Percentiles rank a stretch among this genome's conserved stretches.
Conservation (phyloP, 2,888 invertebrate genomes). For the Andrena flavipes region DNA sequence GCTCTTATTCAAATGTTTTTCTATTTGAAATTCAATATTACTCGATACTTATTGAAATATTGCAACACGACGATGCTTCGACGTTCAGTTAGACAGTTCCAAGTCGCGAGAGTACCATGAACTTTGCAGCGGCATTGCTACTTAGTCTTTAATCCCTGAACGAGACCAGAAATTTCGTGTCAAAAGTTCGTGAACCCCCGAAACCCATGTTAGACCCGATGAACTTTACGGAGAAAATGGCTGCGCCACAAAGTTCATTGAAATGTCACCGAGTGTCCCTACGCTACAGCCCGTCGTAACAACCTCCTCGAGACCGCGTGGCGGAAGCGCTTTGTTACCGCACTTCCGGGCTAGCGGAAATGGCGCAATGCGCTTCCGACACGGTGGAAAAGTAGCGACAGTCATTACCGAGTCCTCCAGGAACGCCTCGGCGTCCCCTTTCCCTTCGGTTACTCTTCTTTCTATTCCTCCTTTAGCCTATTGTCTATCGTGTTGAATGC, state of each 20-base stretch:
- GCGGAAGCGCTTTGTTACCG: constrained; percentile 78
- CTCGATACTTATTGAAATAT: no score
- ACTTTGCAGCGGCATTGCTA: constrained; percentile 8
- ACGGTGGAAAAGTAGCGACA: constrained; percentile 75
- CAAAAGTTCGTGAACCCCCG: constrained; percentile 64
- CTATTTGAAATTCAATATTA: no score
- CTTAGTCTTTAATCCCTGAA: constrained; percentile 33
- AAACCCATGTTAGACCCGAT: constrained; percentile 69
- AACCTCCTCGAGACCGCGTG: constrained; percentile 73
- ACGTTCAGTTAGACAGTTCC: neutral
- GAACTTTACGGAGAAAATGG: constrained; percentile 76
- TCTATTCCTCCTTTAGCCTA: constrained; percentile 31
- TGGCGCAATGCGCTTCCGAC: constrained; percentile 78
- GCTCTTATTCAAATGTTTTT: no score
- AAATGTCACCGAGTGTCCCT: constrained; percentile 76
- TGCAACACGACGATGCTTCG: neutral
- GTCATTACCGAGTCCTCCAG: constrained; percentile 70
- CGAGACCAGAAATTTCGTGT: constrained; percentile 49
- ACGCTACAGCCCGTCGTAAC: constrained; percentile 62
- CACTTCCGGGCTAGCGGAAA: constrained; percentile 77
- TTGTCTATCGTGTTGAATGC: constrained; percentile 33
- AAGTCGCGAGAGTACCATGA: neutral
- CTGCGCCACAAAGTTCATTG: constrained; percentile 79
- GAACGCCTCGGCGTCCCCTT: constrained; percentile 48
- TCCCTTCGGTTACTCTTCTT: constrained; percentile 54